Conservation (phyloP, 1,140 invertebrate genomes). For the Pseudomyrmex cubaensis region DNA sequence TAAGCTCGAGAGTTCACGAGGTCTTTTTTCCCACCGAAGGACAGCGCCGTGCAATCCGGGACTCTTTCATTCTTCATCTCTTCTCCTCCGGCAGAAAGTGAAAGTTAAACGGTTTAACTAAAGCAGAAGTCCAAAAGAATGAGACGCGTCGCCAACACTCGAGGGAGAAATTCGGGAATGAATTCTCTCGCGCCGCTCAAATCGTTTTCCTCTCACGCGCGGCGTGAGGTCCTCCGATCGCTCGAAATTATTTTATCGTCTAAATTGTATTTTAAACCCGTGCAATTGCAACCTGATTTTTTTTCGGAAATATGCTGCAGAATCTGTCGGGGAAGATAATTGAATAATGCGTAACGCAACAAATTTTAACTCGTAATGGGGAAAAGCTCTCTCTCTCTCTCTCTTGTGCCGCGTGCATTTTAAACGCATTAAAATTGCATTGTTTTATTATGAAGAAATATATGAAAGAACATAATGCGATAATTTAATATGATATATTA, state of each 20-base stretch:
- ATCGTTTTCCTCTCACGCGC: neutral
- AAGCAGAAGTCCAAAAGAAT: slow-evolving; percentile 42
- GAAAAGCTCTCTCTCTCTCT: neutral
- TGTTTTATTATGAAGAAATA: slow-evolving; percentile 9
- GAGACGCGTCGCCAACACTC: slow-evolving; percentile 40
- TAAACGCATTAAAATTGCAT: slow-evolving; percentile 21
- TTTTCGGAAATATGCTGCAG: slow-evolving; percentile 6
- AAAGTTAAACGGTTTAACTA: slow-evolving; percentile 70
- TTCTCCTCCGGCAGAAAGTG: slow-evolving; percentile 34
- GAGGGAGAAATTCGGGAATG: slow-evolving; percentile 31
- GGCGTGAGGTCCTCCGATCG: slow-evolving; percentile 2
- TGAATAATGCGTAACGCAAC: slow-evolving; percentile 11
- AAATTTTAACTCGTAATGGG: neutral
- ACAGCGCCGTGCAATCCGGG: slow-evolving; percentile 25
- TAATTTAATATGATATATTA: slow-evolving; percentile 8
- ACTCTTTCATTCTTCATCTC: slow-evolving; percentile 39
- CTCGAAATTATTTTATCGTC: slow-evolving; percentile 30
- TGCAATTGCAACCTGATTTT: neutral
- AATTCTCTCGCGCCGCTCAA: slow-evolving; percentile 16
- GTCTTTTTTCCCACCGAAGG: slow-evolving; percentile 56
- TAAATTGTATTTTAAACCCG: neutral
- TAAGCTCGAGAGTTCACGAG: slow-evolving; percentile 67
- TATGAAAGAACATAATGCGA: slow-evolving; percentile 23
- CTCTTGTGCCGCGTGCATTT: neutral
- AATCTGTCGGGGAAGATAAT: neutral